Evolutionary conservation across 2,113 vertebrate species (phyloP).

Genomic region (Tupaia tana): DNA sequence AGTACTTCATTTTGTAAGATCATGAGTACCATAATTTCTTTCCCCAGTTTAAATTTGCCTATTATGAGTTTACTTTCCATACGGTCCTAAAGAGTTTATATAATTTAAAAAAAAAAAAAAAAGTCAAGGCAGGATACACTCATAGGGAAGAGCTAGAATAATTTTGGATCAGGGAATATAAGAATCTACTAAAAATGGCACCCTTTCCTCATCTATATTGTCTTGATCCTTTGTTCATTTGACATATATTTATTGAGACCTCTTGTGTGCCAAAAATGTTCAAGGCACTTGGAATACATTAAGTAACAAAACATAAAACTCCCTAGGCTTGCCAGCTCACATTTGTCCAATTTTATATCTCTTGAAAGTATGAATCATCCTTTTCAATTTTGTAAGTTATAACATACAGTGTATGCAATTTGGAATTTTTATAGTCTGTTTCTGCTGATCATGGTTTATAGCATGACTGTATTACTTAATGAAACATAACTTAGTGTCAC

Average conservation of each 20-base stretch:
- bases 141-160: background rate
- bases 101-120: background rate
- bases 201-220: conserved; percentile 16
- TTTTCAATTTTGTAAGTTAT: conserved; percentile 41
- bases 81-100: background rate
- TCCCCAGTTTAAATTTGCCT: background rate
- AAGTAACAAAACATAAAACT: conserved; percentile 30
- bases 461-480: conserved; percentile 45
- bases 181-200: background rate
- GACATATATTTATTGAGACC: background rate
- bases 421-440: background rate
- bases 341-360: conserved; percentile 40
- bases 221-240: background rate
- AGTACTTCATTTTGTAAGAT: conserved; percentile 19
- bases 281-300: conserved; percentile 1
- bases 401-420: conserved; percentile 2
- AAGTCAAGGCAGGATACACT: background rate
- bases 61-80: conserved; percentile 50
- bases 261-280: conserved; percentile 22
- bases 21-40: background rate
- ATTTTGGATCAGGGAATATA: background rate
- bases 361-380: conserved; percentile 58
- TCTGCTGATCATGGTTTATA: conserved; percentile 25
- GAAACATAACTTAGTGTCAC: conserved; percentile 18
- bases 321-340: background rate